A percentile compares a stretch with the other conserved stretches of the same genome.
Conservation (phyloP, 2,797 vertebrate genomes). For the Hipposideros larvatus region DNA sequence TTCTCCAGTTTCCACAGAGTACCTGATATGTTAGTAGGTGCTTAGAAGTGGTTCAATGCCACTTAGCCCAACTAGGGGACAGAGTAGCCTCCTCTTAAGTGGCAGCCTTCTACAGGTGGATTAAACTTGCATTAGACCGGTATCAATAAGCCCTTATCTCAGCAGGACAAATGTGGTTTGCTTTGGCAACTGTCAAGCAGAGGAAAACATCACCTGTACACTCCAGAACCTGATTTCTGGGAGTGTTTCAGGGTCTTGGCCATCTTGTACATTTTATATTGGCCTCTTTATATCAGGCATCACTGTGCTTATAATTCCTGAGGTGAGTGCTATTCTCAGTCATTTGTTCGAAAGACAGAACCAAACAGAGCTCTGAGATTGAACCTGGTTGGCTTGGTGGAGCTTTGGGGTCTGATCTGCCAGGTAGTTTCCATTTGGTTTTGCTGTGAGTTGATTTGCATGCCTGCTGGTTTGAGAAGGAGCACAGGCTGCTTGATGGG, state of each 20-base stretch:
- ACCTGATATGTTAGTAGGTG: background rate
- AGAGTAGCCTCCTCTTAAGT: background rate
- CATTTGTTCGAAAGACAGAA: background rate
- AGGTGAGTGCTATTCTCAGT: background rate
- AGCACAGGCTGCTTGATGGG: fast-evolving
- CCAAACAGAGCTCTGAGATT: background rate
- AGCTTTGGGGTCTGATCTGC: background rate
- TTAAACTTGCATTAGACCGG: background rate
- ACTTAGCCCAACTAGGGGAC: background rate
- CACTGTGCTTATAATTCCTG: background rate
- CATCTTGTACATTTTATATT: background rate
- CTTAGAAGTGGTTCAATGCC: background rate
- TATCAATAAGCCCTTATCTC: background rate
- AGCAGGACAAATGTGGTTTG: conserved; percentile 40
- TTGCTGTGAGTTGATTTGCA: background rate
- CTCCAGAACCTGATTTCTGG: background rate
- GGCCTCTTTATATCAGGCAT: background rate
- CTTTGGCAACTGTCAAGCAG: background rate
- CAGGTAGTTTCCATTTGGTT: background rate
- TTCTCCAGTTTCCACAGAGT: background rate
- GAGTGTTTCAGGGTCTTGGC: background rate
- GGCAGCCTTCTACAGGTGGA: background rate
- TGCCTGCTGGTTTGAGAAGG: background rate
- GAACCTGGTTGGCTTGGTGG: background rate
- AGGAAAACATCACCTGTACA: background rate